These are phyloP conservation scores for Tenthredo livida DNA, from an alignment of 2,888 invertebrate species.

Conservation along the genomic window DNA sequence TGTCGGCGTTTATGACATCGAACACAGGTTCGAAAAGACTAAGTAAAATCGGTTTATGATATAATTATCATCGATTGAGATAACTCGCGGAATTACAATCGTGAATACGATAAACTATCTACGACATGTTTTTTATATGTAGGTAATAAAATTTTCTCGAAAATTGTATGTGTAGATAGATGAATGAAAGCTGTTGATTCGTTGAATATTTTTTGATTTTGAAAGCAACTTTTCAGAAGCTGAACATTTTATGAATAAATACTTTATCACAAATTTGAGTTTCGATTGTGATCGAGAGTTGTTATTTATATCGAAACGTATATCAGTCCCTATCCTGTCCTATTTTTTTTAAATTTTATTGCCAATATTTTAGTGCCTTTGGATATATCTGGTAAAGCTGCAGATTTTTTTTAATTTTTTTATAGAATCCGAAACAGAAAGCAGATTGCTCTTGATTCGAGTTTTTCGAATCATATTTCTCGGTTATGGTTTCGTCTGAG, in stretches of 20 bases:
- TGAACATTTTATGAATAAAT: not conserved
- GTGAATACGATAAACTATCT: not conserved
- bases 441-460: not conserved
- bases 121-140: not conserved
- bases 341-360: not conserved
- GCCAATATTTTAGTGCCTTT: not conserved
- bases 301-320: not conserved
- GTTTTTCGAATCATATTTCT: not conserved
- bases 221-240: not conserved
- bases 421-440: too few relatives aligned
- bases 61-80: not conserved
- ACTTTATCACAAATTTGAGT: not conserved
- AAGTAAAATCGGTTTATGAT: conserved; percentile 79
- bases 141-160: not conserved
- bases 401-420: too few relatives aligned
- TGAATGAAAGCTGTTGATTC: not conserved
- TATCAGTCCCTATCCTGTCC: not conserved
- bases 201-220: not conserved
- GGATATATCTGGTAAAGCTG: not conserved
- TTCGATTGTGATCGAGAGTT: not conserved
- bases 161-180: not conserved
- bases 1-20: conserved; percentile 91
- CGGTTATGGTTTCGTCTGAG: too few relatives aligned
- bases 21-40: conserved; percentile 88
- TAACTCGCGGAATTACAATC: not conserved